Conservation (phyloP, 2,888 invertebrate genomes). For the Ptychoptera albimana region DNA sequence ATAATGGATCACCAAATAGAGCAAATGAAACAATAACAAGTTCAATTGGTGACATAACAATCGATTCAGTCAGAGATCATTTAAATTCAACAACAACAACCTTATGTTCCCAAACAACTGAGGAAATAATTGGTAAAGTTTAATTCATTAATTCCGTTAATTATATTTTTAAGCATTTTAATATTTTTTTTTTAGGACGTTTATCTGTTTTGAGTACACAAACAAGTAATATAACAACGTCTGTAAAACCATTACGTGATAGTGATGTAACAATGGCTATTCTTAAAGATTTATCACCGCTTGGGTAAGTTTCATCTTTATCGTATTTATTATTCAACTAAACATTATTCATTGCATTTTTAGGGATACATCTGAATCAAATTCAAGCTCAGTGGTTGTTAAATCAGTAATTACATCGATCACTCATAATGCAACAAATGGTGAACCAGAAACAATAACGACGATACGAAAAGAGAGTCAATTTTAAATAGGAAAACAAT, state of each 20-base stretch:
- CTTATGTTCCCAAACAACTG: constrained; percentile 28
- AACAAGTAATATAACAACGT: constrained; percentile 25
- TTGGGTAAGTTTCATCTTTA: constrained; percentile 16
- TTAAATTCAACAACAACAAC: constrained; percentile 34
- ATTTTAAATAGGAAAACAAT: constrained; percentile 17
- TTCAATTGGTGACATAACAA: constrained; percentile 75
- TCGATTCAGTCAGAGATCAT: constrained; percentile 88
- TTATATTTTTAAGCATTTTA: neutral
- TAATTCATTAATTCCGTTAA: neutral
- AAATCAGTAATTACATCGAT: constrained; percentile 30
- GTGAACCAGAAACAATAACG: constrained; percentile 22
- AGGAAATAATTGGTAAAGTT: constrained; percentile 27
- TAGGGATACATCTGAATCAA: constrained; percentile 27
- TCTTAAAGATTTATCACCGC: constrained; percentile 22
- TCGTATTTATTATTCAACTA: neutral
- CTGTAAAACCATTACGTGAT: constrained; percentile 26
- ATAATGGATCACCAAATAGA: constrained; percentile 26
- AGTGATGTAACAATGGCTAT: constrained; percentile 24
- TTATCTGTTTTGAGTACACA: constrained; percentile 30
- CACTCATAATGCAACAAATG: constrained; percentile 27
- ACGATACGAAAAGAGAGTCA: constrained; percentile 28
- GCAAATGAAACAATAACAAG: constrained; percentile 37
- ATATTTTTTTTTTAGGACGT: constrained; percentile 18
- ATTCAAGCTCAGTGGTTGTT: constrained; percentile 28
- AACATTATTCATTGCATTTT: constrained; percentile 5